phyloP scores from a whole-genome alignment of 1,140 invertebrate genomes.

The Eupristina koningsbergeri region DNA sequence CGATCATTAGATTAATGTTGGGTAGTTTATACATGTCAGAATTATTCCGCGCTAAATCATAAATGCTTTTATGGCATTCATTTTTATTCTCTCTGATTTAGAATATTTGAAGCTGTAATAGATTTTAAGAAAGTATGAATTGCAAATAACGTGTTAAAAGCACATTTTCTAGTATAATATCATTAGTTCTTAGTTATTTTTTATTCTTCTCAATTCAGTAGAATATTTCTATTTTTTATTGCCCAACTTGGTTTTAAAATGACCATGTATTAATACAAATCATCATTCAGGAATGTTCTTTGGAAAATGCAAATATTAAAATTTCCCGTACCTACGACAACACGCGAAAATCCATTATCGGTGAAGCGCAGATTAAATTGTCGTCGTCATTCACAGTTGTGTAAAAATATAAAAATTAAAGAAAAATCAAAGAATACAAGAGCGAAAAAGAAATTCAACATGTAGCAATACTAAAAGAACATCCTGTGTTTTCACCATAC shows the following conservation, averaged over 20 bases:
- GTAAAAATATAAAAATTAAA: background rate
- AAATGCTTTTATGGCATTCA: background rate
- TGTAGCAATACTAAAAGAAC: too few relatives aligned
- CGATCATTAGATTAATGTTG: conserved; percentile 21
- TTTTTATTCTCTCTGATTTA: too few relatives aligned
- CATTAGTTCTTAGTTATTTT: too few relatives aligned
- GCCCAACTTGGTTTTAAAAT: background rate
- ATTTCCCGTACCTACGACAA: background rate
- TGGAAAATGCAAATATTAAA: background rate
- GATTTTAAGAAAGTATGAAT: too few relatives aligned
- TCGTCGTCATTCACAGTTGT: background rate
- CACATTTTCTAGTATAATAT: too few relatives aligned
- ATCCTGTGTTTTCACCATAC: too few relatives aligned
- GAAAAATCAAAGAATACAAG: too few relatives aligned
- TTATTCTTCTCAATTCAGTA: background rate
- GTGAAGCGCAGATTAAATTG: background rate
- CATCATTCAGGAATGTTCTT: background rate
- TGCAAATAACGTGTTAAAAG: too few relatives aligned
- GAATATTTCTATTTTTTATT: background rate
- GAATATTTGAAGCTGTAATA: too few relatives aligned
- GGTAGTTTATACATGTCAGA: background rate
- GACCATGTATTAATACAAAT: background rate
- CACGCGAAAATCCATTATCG: too few relatives aligned
- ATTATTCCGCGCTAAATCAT: background rate
- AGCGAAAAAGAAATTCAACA: too few relatives aligned